Percentiles rank a stretch among this genome's conserved stretches.
phyloP scores from a whole-genome alignment of 2,797 vertebrate genomes.

The Hoplostethus atlanticus region DNA sequence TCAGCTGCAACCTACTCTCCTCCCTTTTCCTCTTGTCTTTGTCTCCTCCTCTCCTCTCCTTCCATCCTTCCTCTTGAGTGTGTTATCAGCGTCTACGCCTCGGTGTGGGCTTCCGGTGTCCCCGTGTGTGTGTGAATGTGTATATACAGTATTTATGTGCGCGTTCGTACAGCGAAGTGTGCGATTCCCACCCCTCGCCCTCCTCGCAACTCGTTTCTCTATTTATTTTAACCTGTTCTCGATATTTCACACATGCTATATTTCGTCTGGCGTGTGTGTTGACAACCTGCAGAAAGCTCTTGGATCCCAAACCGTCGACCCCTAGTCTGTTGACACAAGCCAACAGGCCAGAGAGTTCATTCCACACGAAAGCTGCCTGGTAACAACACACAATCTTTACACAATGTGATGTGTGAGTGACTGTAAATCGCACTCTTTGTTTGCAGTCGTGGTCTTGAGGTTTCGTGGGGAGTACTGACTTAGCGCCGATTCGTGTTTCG shows the following conservation, averaged over 20 bases:
- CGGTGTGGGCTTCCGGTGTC: neutral
- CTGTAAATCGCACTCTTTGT: slow-evolving; percentile 27
- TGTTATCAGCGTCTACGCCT: neutral
- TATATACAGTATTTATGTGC: slow-evolving; percentile 2
- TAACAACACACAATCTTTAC: slow-evolving; percentile 12
- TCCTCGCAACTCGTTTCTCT: slow-evolving; percentile 52
- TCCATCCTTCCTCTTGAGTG: neutral
- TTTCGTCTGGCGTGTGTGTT: slow-evolving; percentile 54
- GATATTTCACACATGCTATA: slow-evolving; percentile 80
- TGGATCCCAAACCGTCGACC: slow-evolving; percentile 39
- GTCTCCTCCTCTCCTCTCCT: too few species aligned
- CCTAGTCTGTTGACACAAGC: slow-evolving; percentile 23
- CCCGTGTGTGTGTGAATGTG: slow-evolving; percentile 6
- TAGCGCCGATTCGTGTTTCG: too few species aligned
- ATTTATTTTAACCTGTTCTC: slow-evolving; percentile 73
- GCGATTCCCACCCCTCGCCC: slow-evolving; percentile 70
- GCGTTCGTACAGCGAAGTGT: slow-evolving; percentile 54
- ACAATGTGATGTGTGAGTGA: slow-evolving; percentile 26
- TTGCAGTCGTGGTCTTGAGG: slow-evolving; percentile 16
- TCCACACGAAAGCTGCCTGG: neutral
- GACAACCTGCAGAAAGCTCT: slow-evolving; percentile 69
- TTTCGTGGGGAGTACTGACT: slow-evolving; percentile 1
- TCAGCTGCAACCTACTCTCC: slow-evolving; percentile 10
- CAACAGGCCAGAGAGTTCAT: slow-evolving; percentile 15
- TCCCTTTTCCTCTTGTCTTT: slow-evolving; percentile 16